Evolutionary conservation across 2,113 vertebrate species (phyloP), one percentile per base, ranked within the genome.

Genomic region (Indicator maculatus): DNA sequence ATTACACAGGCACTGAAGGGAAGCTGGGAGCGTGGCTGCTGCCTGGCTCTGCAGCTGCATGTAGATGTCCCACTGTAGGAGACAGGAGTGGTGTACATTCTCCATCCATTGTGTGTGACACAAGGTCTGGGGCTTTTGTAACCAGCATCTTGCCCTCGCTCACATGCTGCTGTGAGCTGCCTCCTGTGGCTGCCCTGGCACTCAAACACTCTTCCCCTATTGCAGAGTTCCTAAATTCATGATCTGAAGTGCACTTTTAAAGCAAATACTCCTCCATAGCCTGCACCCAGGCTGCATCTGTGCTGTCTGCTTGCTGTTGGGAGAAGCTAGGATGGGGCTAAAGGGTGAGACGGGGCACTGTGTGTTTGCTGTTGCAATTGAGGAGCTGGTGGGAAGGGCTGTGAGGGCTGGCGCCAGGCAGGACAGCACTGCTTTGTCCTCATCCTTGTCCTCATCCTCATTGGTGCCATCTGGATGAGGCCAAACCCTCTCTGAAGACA

Each of bases 251-350:
- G 87, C 36, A 3, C 27, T 58, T 17, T 20, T 47, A 26, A 31
- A 78, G 44, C 36, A 64, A 47, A 23, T 12, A 14, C 23, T 0
- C 0, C 50, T 61, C 59, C 33, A 0, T 0, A 2, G 61, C 15
- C 3, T 0, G 1, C 8, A 3, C 4, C 28, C 63, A 15, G 63
- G 45, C 21, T 1, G 2, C 15, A 38, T 45, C 24, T 66, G 56
- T 45, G 30, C 4, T 27, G 3, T 20, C 0, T 1, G 7, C 5
- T 23, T 64, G 19, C 20, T 56, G 21, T 6, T 17, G 27, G 66
- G 60, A 73, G 60, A 15, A 41, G 36, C 14, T 44, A 52, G 52
- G 19, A 4, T 2, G 5, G 45, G 36, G 23, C 16, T 7, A 4
- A 56, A 66, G 11, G 5, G 4, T 15, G 33, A 60, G 33, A 26